Evolutionary conservation across 2,113 vertebrate species (phyloP).

Genomic region (Chaetodon auriga): DNA sequence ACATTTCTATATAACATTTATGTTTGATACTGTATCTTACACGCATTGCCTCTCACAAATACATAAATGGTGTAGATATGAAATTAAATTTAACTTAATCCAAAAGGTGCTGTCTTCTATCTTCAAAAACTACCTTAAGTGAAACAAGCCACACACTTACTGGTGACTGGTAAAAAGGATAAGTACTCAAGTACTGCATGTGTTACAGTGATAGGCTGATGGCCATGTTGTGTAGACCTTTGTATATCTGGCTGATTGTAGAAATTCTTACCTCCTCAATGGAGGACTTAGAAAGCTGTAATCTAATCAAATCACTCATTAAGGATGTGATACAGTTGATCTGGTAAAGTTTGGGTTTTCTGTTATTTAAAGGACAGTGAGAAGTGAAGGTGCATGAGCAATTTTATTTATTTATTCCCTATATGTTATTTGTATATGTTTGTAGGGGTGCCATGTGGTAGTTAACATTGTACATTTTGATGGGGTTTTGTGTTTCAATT

Average conservation of each 20-base stretch:
- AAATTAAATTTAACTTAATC: background rate
- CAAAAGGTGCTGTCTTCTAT: background rate
- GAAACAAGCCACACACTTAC: background rate
- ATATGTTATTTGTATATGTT: too few species aligned
- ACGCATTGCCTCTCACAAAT: background rate
- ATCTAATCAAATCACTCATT: conserved; percentile 5
- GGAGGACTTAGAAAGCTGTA: background rate
- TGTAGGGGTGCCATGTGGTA: too few species aligned
- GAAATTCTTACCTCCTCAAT: background rate
- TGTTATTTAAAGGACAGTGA: background rate
- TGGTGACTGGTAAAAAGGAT: too few species aligned
- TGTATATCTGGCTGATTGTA: background rate
- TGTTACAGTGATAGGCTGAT: background rate
- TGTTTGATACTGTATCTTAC: background rate
- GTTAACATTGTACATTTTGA: too few species aligned
- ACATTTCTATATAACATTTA: background rate
- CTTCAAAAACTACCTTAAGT: background rate
- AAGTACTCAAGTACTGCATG: background rate
- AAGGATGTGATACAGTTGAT: background rate
- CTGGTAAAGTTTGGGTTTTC: background rate
- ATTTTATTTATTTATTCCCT: too few species aligned
- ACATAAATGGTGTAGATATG: background rate
- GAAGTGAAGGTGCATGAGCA: too few species aligned
- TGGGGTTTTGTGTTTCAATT: too few species aligned
- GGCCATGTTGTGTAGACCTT: background rate